Evolutionary conservation across 1,140 invertebrate species (phyloP), one percentile per base, ranked within the genome.

Genomic region (Nasonia longicornis): DNA sequence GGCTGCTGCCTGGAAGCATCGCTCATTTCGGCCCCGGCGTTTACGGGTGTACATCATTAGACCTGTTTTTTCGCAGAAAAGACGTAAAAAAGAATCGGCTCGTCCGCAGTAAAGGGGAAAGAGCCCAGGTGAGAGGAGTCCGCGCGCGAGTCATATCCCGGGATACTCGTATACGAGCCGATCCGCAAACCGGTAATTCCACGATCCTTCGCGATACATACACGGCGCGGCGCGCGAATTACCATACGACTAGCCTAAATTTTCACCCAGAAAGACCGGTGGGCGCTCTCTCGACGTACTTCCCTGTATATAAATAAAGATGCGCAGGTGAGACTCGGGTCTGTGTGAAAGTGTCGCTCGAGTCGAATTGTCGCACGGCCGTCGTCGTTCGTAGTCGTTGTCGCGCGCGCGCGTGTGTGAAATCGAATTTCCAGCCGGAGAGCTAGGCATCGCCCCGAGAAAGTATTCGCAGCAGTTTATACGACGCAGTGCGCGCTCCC

Each of bases 291-390:
- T 71, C 80, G 71, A 0, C 38, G 38, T 26, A 38, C 35, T 35
- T 38, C 64, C 38, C 85, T 89, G 84, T 82, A 85, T 88, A 89
- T 91, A 89, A 89, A 89, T 89, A 90, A 89, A 89, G 89, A 89
- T 88, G 87, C 87, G 83, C 84, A 85, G 86, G 83, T 78, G 82
- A 85, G 85, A 84, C 83, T 81, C 83, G 84, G 86, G 77, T 84
- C 87, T 89, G 87, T 89, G 90, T 90, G 90, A 91, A 91, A 91
- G 90, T 90, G 83, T 87, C 85, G 84, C 83, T 83, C 81, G 87
- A 72, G 82, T 85, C 66, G 86, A 70, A 84, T 83, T 84, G 85
- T 83, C 75, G 64, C 31, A 82, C 35, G 77, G 79, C 85, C 79
- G 81, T 84, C 80, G 85, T 73, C 22, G 42, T 70, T 26, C 48